These are phyloP conservation scores for Meloidogyne hapla DNA, from an alignment of 1,140 invertebrate genomes.

Conservation along the genomic window DNA sequence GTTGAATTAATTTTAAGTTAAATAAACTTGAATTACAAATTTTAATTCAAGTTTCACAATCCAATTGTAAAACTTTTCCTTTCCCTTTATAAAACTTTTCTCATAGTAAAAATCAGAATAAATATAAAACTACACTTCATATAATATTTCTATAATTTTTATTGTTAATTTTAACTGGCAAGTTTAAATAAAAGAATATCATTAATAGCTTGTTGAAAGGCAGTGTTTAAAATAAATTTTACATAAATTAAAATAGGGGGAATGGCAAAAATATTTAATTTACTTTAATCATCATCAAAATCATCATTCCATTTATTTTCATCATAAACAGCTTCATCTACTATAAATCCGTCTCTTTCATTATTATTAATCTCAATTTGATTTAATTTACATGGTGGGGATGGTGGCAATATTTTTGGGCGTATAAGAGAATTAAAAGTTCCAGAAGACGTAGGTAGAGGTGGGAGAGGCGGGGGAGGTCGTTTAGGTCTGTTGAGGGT, in stretches of 20 bases:
- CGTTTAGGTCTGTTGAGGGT: conserved; percentile 21
- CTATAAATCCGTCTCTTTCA: background rate
- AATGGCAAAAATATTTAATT: too few relatives aligned
- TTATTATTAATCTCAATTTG: background rate
- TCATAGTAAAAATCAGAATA: too few relatives aligned
- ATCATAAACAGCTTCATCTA: background rate
- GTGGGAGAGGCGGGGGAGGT: conserved; percentile 20
- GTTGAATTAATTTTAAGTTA: too few relatives aligned
- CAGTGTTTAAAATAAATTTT: background rate
- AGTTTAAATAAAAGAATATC: too few relatives aligned
- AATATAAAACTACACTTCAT: too few relatives aligned
- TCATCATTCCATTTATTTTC: background rate
- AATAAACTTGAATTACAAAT: too few relatives aligned
- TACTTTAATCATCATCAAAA: background rate
- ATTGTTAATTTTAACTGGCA: too few relatives aligned
- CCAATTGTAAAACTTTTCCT: too few relatives aligned
- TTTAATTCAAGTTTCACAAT: too few relatives aligned
- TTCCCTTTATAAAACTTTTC: too few relatives aligned
- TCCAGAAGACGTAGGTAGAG: background rate
- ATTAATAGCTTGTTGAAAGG: background rate
- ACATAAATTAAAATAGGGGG: too few relatives aligned
- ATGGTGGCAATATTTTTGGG: background rate
- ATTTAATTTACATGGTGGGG: background rate
- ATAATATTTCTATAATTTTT: too few relatives aligned
- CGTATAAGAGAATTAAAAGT: background rate